phyloP scores from a whole-genome alignment of 2,113 vertebrate species.

The Clarias macrocephalus region DNA sequence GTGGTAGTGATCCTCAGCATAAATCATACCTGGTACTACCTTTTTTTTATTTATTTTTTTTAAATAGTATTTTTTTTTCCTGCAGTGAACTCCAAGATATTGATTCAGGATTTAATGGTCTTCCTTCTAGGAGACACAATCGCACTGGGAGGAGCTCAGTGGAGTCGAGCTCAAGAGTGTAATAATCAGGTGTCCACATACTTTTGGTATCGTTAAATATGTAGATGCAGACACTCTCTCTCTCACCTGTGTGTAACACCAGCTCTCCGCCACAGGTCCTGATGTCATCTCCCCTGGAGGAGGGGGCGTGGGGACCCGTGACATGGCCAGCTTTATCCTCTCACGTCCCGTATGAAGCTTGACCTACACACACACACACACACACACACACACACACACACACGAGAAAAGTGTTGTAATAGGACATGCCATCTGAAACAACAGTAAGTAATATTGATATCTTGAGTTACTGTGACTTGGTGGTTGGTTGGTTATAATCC shows the following conservation, averaged over 20 bases:
- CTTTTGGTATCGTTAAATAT: not conserved
- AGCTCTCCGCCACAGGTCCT: slow-evolving; percentile 97
- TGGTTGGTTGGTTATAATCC: not conserved
- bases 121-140: not conserved
- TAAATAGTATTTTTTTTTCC: too few species aligned
- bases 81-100: not conserved
- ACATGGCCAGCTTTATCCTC: slow-evolving; percentile 87
- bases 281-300: slow-evolving; percentile 99
- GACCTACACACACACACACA: slow-evolving; percentile 39
- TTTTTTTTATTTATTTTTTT: not conserved
- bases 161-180: too few species aligned
- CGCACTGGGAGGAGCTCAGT: not conserved
- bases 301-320: slow-evolving; percentile 98
- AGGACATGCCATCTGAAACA: not conserved
- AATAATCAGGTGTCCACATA: not conserved
- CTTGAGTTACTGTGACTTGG: not conserved
- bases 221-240: not conserved
- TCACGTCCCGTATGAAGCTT: slow-evolving; percentile 46
- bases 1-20: not conserved
- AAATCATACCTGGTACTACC: not conserved
- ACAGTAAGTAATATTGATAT: too few species aligned
- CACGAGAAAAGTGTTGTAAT: not conserved
- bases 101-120: not conserved
- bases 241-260: slow-evolving; percentile 96
- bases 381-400: slow-evolving; percentile 27